Base-by-base conservation (phyloP, 2,113 vertebrate genomes). In the Oxyura jamaicensis region DNA sequence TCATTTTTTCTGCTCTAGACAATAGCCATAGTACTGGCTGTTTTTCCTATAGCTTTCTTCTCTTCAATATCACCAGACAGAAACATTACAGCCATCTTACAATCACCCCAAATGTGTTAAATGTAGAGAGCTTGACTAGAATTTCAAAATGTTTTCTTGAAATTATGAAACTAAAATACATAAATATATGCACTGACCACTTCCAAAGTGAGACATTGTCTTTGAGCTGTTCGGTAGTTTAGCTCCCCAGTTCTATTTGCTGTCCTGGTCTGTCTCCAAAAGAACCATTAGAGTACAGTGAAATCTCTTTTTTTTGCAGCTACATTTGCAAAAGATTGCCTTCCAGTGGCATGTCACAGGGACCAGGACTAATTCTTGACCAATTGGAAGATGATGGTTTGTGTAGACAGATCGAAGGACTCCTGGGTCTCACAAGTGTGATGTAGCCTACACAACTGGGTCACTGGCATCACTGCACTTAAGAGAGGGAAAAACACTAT, bases 331-430 rank as follows among this genome's bases (percentile, higher is more conserved):
- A 79, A 79, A 85, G 28, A 2, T 39, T 35, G 7, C 48, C 33
- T 10, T 44, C 23, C 73, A 36, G 4, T 18, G 25, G 16, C 36
- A 25, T 13, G 1, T 36, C 0, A 0, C 10, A 26, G 33, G 52
- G n/a, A 53, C 20, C 14, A 8, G 12, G 7, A 29, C 36, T 18
- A 48, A 48, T 0, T 33, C 25, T 46, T 84, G 25, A 36, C 42
- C n/a, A 52, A 8, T 12, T 19, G 58, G 58, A 79, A 71, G 48
- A 3, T 36, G 22, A 17, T 72, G 42, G 26, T 13, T 36, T 39
- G 26, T 31, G 50, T 39, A 53, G 29, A 26, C 39, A 28, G 26
- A 39, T 72, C 19, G 20, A 39, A 52, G n/a, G 42, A 18, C 21
- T 79, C 29, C 21, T 35, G 60, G 13, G 13, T 72, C 35, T 53